Conservation (phyloP, 92 coral and sea anemone genomes). For the Zoanthus gigantus region DNA sequence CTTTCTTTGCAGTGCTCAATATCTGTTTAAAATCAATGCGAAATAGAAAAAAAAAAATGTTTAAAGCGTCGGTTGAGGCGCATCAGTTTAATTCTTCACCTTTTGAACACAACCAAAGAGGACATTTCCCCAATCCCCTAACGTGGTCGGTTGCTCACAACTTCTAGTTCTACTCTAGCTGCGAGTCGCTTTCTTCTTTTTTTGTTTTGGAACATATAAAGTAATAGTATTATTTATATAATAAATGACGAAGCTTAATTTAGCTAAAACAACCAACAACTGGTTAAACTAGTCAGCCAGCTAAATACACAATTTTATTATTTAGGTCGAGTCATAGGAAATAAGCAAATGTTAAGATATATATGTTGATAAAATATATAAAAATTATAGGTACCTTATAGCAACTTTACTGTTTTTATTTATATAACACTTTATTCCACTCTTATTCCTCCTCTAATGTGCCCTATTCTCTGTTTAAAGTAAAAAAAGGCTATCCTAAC, state of each 20-base stretch:
- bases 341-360: neutral
- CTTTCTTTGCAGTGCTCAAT: neutral
- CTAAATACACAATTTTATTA: too few species aligned
- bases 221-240: neutral
- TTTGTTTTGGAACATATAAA: too few species aligned
- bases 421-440: too few species aligned
- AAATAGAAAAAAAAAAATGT: too few species aligned
- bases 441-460: too few species aligned
- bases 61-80: neutral
- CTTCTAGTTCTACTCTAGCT: neutral
- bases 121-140: neutral
- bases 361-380: neutral
- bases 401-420: too few species aligned
- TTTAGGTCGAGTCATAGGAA: neutral
- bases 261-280: neutral
- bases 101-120: neutral
- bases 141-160: neutral
- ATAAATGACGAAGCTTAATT: neutral
- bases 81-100: neutral
- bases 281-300: neutral
- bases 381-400: too few species aligned
- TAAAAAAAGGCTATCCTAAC: too few species aligned
- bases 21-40: neutral
- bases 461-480: too few species aligned
- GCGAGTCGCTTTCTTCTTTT: neutral